phyloP scores from a whole-genome alignment of 2,797 vertebrate genomes.

The Meda fulgida region DNA sequence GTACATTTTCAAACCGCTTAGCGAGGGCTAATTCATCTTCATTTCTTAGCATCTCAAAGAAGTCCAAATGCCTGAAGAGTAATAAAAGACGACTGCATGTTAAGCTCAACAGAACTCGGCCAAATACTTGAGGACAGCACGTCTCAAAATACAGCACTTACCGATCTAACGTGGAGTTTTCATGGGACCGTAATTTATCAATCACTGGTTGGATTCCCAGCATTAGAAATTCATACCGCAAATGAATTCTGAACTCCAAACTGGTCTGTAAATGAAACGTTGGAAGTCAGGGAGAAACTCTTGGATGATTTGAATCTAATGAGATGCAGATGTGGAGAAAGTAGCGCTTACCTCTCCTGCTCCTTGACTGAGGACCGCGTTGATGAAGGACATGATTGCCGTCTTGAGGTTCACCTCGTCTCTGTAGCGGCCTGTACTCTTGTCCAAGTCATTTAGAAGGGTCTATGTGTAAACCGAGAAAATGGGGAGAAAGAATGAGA shows the following conservation, averaged over 20 bases:
- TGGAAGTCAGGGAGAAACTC: constrained; percentile 43
- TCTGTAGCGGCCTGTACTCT: constrained; percentile 92
- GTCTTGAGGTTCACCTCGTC: constrained; percentile 99
- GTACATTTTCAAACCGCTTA: constrained; percentile 93
- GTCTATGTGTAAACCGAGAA: constrained; percentile 76
- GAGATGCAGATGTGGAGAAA: constrained; percentile 3
- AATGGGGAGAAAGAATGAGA: constrained; percentile 26
- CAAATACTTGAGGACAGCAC: not conserved
- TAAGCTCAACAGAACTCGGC: constrained; percentile 25
- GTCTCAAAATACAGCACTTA: constrained; percentile 68
- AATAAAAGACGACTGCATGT: constrained; percentile 22
- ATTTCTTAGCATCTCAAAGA: constrained; percentile 98
- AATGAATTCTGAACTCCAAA: constrained; percentile 96
- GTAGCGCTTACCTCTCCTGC: constrained; percentile 88
- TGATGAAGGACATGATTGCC: constrained; percentile 99
- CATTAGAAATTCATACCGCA: constrained; percentile 98
- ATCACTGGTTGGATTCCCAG: constrained; percentile 98
- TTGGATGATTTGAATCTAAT: constrained; percentile 27
- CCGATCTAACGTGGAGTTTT: constrained; percentile 97
- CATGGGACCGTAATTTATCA: constrained; percentile 94
- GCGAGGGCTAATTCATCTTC: constrained; percentile 96
- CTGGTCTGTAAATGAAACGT: constrained; percentile 82
- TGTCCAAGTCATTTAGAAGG: constrained; percentile 94
- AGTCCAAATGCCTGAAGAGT: constrained; percentile 91
- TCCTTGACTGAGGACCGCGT: constrained; percentile 95